Percentiles rank a stretch among this genome's conserved stretches.
These are phyloP conservation scores for Machimus atricapillus DNA, from an alignment of 2,888 invertebrate species.

Conservation along the genomic window DNA sequence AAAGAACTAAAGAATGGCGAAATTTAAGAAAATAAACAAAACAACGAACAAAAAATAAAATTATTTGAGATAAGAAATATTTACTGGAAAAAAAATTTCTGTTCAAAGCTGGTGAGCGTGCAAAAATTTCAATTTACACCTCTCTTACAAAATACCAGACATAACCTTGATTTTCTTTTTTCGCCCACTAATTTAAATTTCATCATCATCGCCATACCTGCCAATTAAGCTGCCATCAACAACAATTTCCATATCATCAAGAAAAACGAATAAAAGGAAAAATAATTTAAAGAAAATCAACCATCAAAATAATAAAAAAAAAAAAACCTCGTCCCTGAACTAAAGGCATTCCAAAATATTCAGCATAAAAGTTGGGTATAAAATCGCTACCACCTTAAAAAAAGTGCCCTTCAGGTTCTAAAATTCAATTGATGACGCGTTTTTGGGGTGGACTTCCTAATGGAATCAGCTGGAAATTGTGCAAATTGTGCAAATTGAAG, in stretches of 20 bases:
- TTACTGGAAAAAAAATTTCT: background rate
- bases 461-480: background rate
- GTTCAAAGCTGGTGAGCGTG: no score
- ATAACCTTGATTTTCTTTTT: background rate
- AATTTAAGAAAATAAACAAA: background rate
- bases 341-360: background rate
- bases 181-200: background rate
- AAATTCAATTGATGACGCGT: constrained; percentile 22
- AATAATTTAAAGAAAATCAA: background rate
- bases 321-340: background rate
- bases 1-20: background rate
- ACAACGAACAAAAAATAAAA: background rate
- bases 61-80: background rate
- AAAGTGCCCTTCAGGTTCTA: constrained; percentile 5
- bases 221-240: background rate
- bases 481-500: constrained; percentile 18
- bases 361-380: background rate
- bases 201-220: background rate
- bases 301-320: background rate
- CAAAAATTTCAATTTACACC: background rate
- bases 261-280: background rate
- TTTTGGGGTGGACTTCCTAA: background rate
- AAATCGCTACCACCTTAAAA: background rate
- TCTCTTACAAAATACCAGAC: background rate
- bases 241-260: background rate